Base-by-base conservation (phyloP, 2,888 invertebrate species). In the Sphaerophoria taeniata region DNA sequence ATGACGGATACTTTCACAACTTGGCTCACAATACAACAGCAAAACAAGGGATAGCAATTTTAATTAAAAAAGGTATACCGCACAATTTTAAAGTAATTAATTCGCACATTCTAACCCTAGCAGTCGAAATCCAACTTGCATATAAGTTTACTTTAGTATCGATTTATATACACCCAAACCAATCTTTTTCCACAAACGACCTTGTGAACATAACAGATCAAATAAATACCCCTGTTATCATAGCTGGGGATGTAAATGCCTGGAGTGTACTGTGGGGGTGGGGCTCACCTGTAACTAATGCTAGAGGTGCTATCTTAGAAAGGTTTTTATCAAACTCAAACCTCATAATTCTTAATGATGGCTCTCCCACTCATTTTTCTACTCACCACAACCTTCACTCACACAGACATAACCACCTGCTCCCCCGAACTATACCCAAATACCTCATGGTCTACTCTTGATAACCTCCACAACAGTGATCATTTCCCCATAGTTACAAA, bases 251-350 rank as follows among this genome's bases (percentile, higher is more conserved):
- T 34, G 34, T 75, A 16, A 81, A 75, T 14, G 49, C 71, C 31
- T 82, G 73, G 77, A 82, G 56, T 47, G 36, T 56, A 12, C 61
- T 72, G 3, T 81, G 75, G 65, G 75, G 81, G 3, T 81, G 75
- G 65, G 75, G 81, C 11, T 75, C 65, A 0, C 4, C 53, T 11
- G 6, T 7, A 36, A 43, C 65, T 0, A 72, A 63, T 36, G 24
- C 1, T 34, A 71, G 65, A 51, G 55, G 55, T 33, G 33, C 63
- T n/a, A 70, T 71, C 12, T 36, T 49, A 11, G 72, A 83, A 61
- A 16, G 47, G 39, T 61, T 77, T 43, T 14, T 70, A 31, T 6
- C 31, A 0, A 16, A 70, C 36, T 55, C 65, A 6, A 53, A 72
- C 34, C 78, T 72, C 11, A 65, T 43, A n/a, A 51, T 78, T 34